Conservation (phyloP, 2,888 invertebrate genomes). For the Cylindroiulus punctatus region DNA sequence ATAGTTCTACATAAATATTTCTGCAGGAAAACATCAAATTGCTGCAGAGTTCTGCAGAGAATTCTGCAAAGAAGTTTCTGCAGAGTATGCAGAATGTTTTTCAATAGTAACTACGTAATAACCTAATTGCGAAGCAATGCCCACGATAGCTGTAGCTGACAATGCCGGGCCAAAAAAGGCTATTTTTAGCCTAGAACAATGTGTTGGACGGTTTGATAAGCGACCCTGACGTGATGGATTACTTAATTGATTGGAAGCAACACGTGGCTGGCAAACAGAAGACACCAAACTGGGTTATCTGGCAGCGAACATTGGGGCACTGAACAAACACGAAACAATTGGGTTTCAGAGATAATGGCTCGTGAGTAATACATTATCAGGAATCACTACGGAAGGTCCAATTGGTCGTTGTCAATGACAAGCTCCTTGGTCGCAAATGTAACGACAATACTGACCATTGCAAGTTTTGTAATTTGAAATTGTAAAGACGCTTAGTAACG, state of each 20-base stretch:
- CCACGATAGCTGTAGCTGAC: not conserved
- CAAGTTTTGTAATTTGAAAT: not conserved
- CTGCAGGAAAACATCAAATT: no score
- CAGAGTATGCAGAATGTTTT: no score
- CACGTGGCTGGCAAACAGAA: conserved; percentile 45
- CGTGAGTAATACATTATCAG: not conserved
- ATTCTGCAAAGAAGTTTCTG: no score
- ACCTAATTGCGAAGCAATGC: not conserved
- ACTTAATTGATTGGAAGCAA: conserved; percentile 40
- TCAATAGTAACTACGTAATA: no score
- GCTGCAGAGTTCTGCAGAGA: no score
- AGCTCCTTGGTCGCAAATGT: not conserved
- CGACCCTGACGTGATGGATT: conserved; percentile 36
- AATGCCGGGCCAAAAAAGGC: not conserved
- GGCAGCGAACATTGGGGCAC: not conserved
- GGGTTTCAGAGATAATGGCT: not conserved
- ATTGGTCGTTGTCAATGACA: not conserved
- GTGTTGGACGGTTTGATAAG: conserved; percentile 1
- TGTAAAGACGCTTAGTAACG: not conserved
- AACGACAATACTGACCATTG: not conserved
- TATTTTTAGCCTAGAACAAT: conserved; percentile 22
- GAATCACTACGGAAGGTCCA: not conserved
- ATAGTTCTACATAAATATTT: no score
- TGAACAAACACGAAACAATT: conserved; percentile 1
- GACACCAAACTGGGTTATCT: not conserved